Evolutionary conservation across 1,140 invertebrate genomes (phyloP).

Genomic region (Lethocerus indicus): DNA sequence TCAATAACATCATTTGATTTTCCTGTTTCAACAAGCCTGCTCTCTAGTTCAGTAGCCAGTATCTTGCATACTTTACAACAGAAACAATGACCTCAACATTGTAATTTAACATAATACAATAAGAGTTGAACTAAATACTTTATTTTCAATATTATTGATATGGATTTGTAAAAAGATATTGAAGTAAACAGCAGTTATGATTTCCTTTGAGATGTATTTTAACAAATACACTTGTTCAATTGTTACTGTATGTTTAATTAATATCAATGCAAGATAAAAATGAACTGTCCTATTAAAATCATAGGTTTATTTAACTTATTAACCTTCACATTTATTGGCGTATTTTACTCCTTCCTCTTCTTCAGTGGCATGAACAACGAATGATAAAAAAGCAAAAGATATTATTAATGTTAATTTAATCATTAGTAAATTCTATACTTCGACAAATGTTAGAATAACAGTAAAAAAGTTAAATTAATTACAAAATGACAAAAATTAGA

Average conservation of each 20-base stretch:
- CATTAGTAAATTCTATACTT: no score
- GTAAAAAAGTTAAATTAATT: no score
- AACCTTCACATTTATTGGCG: slow-evolving; percentile 62
- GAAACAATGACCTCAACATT: no score
- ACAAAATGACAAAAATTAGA: no score
- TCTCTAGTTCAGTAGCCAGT: slow-evolving; percentile 37
- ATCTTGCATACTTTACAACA: slow-evolving; percentile 22
- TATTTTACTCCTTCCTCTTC: slow-evolving; percentile 61
- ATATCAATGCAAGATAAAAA: not conserved
- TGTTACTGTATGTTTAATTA: not conserved
- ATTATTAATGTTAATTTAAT: no score
- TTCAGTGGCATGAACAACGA: slow-evolving; percentile 24
- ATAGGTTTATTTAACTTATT: not conserved
- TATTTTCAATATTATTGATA: not conserved
- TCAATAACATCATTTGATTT: slow-evolving; percentile 77
- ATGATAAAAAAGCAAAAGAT: not conserved
- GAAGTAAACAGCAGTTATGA: not conserved
- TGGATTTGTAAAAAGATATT: not conserved
- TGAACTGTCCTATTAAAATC: not conserved
- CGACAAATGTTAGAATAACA: no score
- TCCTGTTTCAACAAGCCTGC: slow-evolving; percentile 67
- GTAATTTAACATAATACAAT: no score
- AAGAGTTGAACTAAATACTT: no score
- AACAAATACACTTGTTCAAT: not conserved
- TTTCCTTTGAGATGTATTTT: not conserved